phyloP scores from a whole-genome alignment of 1,140 invertebrate genomes.

The Argopecten irradians region DNA sequence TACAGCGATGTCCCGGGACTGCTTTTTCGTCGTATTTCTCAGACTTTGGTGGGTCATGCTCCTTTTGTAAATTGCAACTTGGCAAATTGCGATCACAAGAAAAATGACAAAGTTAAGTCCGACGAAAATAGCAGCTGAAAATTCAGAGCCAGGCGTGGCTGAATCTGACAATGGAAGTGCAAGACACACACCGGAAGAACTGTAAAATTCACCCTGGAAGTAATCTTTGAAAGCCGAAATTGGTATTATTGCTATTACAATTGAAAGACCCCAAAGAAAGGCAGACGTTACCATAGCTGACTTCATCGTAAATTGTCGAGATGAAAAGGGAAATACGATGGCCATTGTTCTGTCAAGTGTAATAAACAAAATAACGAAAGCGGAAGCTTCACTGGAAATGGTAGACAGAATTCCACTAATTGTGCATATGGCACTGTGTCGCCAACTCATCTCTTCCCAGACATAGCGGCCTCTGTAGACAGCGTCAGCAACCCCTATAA shows the following conservation, averaged over 20 bases:
- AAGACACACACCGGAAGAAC: conserved; percentile 61
- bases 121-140: conserved; percentile 55
- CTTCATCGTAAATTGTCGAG: not conserved
- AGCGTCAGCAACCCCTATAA: not conserved
- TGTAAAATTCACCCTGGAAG: conserved; percentile 54
- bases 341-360: not conserved
- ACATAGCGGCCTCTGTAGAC: not conserved
- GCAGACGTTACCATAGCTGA: not conserved
- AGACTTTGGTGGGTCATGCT: conserved; percentile 28
- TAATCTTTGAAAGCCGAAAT: conserved; percentile 1
- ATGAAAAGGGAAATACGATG: not conserved
- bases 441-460: not conserved
- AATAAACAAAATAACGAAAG: not conserved
- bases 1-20: conserved; percentile 42
- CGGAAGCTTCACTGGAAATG: not conserved
- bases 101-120: conserved; percentile 56
- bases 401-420: not conserved
- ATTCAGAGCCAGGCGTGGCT: conserved; percentile 51
- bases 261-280: conserved; percentile 51
- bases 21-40: conserved; percentile 2
- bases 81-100: conserved; percentile 52
- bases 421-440: not conserved
- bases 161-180: conserved; percentile 57
- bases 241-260: conserved; percentile 29
- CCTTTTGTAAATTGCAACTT: conserved; percentile 52